Base-by-base conservation (phyloP, 1,140 invertebrate species). In the Metopolophium dirhodum region DNA sequence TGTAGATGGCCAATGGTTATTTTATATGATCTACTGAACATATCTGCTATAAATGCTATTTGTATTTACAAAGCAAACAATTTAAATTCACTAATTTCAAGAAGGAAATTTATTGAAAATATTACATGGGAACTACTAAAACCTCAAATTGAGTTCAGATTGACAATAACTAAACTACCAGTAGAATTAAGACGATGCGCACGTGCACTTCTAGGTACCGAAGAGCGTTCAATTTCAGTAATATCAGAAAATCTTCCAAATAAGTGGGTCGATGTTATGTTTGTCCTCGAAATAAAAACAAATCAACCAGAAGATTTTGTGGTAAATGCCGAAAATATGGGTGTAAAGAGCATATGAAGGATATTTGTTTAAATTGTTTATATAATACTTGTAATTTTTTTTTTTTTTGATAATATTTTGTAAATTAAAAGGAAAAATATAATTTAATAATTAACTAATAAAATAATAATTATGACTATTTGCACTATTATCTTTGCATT, bases 1-100 rank as follows among this genome's bases (percentile, higher is more conserved):
- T 95, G 95, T 94, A 95, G 96, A 94, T 96, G 96, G 96, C 95
- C 95, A 14, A 94, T 96, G 20, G 95, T 95, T 22, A 94, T 96
- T 85, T 96, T 96, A 94, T 96, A 95, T 93, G 95, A 95, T 68
- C 94, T 96, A 30, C 94, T 96, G 23, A 96, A 96, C 94, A 95
- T 96, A 47, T 68, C 61, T 91, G 68, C 61, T n/a, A 11, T 68
- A 91, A 91, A 91, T 83, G 30, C 61, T 49, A 41, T n/a, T 91
- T 61, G n/a, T 82, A 91, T 91, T n/a, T 91, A 45, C 45, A 91
- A 91, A 91, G 49, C 47, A 20, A 82, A 91, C 41, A 91, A 87
- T 87, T 87, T 49, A 87, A 87, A 87, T 87, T 87, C 26, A 87
- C 49, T 49, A 90, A 87, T 87, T 0, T 87, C 45, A 87, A 87